Conservation (phyloP, 2,888 invertebrate genomes). For the Cancer borealis region DNA sequence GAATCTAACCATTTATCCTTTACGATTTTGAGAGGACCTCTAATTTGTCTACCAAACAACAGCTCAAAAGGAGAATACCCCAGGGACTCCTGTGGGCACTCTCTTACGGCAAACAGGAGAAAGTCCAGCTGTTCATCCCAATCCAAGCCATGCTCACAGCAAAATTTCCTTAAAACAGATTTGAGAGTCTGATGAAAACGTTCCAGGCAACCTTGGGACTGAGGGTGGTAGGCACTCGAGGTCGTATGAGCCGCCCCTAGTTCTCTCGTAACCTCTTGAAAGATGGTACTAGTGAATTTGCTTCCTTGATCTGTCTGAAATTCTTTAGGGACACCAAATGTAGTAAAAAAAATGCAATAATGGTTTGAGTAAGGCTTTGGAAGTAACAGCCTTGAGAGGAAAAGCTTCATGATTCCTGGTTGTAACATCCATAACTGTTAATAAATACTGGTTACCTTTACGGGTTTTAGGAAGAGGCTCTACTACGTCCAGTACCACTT, state of each 20-base stretch:
- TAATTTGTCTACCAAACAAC: not conserved
- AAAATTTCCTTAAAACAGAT: not conserved
- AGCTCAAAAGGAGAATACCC: not conserved
- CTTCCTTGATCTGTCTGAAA: not conserved
- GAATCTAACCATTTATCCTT: not conserved
- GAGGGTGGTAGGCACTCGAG: not conserved
- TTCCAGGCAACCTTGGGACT: not conserved
- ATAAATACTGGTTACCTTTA: too few relatives aligned
- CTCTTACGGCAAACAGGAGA: not conserved
- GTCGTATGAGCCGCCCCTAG: too few relatives aligned
- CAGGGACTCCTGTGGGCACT: too few relatives aligned
- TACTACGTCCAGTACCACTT: too few relatives aligned
- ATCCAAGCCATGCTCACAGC: not conserved
- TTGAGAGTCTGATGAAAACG: not conserved
- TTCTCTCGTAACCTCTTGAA: constrained; percentile 28
- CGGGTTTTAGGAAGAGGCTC: too few relatives aligned
- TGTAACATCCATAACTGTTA: too few relatives aligned
- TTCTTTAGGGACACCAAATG: too few relatives aligned
- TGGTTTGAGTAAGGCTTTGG: too few relatives aligned
- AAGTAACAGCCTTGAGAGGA: too few relatives aligned
- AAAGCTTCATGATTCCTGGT: too few relatives aligned
- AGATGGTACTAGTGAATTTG: not conserved
- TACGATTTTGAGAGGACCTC: not conserved
- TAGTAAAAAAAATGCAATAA: too few relatives aligned
- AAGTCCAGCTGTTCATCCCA: constrained; percentile 27